Evolutionary conservation across 2,888 invertebrate genomes (phyloP).

Genomic region (Amphipyra tragopoginis): DNA sequence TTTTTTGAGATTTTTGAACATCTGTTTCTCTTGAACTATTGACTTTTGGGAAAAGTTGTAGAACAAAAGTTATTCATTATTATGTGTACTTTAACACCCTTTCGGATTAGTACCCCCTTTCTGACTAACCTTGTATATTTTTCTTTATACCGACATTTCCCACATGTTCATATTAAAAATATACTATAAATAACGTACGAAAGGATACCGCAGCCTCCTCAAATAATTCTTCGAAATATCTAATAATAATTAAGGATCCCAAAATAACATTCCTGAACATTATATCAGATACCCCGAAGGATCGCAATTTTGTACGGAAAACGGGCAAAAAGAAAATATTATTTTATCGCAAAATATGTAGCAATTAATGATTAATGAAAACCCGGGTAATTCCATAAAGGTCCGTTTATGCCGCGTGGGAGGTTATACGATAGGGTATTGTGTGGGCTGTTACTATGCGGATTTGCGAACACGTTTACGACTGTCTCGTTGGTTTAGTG

Average conservation of each 20-base stretch:
- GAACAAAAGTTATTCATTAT: no score
- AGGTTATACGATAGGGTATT: neutral
- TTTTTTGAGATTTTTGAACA: no score
- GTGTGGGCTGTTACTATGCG: neutral
- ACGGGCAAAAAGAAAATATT: conserved; percentile 37
- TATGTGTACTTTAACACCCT: no score
- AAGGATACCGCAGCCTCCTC: neutral
- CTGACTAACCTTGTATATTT: no score
- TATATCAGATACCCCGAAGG: conserved; percentile 26
- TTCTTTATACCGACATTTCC: no score
- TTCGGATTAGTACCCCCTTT: no score
- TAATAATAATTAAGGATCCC: conserved; percentile 25
- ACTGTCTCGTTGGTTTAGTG: no score
- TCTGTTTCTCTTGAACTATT: no score
- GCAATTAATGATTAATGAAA: conserved; percentile 49
- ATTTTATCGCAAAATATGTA: conserved; percentile 43
- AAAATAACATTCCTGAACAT: conserved; percentile 38
- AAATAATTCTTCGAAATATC: conserved; percentile 16
- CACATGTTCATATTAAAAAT: no score
- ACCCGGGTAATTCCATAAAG: conserved; percentile 31
- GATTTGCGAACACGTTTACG: no score
- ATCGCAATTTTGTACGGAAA: conserved; percentile 19
- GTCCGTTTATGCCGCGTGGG: conserved; percentile 2
- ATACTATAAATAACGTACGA: neutral
- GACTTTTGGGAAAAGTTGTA: no score